Evolutionary conservation across 1,140 invertebrate species (phyloP), one percentile per base, ranked within the genome.

Genomic region (Parapsyche elsis): DNA sequence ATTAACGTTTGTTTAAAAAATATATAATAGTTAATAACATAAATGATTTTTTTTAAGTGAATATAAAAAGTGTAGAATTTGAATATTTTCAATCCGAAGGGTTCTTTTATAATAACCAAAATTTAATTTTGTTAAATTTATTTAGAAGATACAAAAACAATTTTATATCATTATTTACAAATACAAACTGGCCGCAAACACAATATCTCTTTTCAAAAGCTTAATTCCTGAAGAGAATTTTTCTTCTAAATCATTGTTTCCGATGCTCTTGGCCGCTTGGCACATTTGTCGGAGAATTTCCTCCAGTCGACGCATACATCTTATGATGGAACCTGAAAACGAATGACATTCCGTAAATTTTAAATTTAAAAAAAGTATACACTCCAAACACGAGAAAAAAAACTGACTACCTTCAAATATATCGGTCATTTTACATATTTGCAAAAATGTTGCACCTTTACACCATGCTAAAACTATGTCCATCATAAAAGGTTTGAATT

Each of bases 131-230:
- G 30, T 38, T 38, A 38, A 38, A 38, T 38, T 38, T 38, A 38
- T 38, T 38, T 38, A 4, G 7, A 38, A 38, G 30, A 4, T 7
- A n/a, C 7, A 4, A 38, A 38, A 1, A 38, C 7, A 38, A 4
- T 38, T 38, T 38, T 38, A 38, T 4, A 38, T 38, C 30, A 38
- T 38, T 67, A 79, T 57, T 83, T 81, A 99, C 84, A 99, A 92
- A 90, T 99, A 99, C 12, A 99, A 92, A 88, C 97, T 99, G 38
- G 98, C 98, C 73, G 98, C 98, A 90, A 99, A 99, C 21, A 99
- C 97, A 88, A 99, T 99, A 87, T 99, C 98, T 84, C 98, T 92
- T 89, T 99, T 99, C 38, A 99, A 92, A 57, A 96, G 87, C 85
- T 94, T 94, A 77, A 99, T 98, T 7, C 95, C 95, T 86, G 98